These are phyloP conservation scores for Lamproptera curius DNA, from an alignment of 2,888 invertebrate genomes.

Conservation along the genomic window DNA sequence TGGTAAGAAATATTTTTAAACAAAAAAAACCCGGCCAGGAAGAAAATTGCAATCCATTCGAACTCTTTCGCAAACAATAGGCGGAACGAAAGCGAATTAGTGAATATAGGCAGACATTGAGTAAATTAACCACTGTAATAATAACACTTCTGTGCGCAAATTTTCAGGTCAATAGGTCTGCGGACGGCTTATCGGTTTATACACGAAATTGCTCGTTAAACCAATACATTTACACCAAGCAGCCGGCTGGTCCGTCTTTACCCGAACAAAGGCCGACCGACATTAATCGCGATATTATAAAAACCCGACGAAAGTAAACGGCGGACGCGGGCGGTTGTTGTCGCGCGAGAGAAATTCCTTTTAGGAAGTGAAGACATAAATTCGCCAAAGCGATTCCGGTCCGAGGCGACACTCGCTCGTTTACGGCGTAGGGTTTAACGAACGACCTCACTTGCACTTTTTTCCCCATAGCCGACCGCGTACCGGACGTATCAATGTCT, in stretches of 20 bases:
- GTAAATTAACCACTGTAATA: conserved; percentile 6
- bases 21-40: too few species aligned
- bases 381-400: background rate
- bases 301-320: background rate
- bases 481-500: conserved; percentile 64
- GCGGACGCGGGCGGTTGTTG: background rate
- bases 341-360: background rate
- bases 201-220: background rate
- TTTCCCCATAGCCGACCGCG: conserved; percentile 43
- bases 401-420: background rate
- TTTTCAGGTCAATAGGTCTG: conserved; percentile 9
- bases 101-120: conserved; percentile 1
- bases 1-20: too few species aligned
- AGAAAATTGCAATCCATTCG: too few species aligned
- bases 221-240: background rate
- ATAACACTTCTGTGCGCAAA: conserved; percentile 4
- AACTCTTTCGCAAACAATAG: conserved; percentile 1
- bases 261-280: background rate
- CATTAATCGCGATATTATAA: background rate
- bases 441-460: conserved; percentile 63
- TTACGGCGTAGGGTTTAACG: conserved; percentile 46
- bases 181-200: background rate
- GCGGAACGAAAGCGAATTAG: background rate
- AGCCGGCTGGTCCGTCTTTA: background rate
- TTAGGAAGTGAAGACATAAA: background rate